Evolutionary conservation across 2,888 invertebrate species (phyloP).

Genomic region (Nephrocerus scutellatus): DNA sequence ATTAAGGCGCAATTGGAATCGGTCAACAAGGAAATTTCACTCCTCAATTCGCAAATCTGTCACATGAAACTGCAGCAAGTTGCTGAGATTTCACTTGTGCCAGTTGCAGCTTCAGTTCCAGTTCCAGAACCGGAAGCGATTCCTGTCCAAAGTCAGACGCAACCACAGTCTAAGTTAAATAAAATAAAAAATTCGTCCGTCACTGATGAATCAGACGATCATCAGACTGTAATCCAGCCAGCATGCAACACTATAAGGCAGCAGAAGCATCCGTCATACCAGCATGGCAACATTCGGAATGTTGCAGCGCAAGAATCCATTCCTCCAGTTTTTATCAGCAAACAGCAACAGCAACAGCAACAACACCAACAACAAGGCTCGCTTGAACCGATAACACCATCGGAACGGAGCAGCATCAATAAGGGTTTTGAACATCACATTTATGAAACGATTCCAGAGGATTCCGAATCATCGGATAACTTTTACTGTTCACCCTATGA

Average conservation of each 20-base stretch:
- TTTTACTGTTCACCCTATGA: conserved; percentile 55
- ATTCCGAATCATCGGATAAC: conserved; percentile 50
- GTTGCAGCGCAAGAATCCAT: conserved; percentile 12
- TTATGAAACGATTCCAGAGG: conserved; percentile 56
- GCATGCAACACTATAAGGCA: too few relatives aligned
- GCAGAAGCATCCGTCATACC: too few relatives aligned
- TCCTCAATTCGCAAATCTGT: conserved; percentile 55
- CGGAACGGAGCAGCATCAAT: too few relatives aligned
- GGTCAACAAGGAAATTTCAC: conserved; percentile 51
- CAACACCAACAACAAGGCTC: too few relatives aligned
- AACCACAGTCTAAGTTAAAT: too few relatives aligned
- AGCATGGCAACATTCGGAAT: too few relatives aligned
- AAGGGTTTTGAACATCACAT: too few relatives aligned
- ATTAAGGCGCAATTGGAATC: conserved; percentile 39
- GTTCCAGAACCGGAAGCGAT: conserved; percentile 4
- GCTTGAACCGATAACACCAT: too few relatives aligned
- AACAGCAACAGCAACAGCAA: too few relatives aligned
- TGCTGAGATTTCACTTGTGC: conserved; percentile 7
- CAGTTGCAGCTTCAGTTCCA: conserved; percentile 29
- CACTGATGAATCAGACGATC: neutral
- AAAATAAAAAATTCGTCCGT: neutral
- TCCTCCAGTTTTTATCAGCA: conserved; percentile 47
- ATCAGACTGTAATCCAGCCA: too few relatives aligned
- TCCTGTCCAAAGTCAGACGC: neutral
- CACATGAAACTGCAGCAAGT: conserved; percentile 49